Base-by-base conservation (phyloP, 1,140 invertebrate genomes). In the Pseudomyrmex concolor region DNA sequence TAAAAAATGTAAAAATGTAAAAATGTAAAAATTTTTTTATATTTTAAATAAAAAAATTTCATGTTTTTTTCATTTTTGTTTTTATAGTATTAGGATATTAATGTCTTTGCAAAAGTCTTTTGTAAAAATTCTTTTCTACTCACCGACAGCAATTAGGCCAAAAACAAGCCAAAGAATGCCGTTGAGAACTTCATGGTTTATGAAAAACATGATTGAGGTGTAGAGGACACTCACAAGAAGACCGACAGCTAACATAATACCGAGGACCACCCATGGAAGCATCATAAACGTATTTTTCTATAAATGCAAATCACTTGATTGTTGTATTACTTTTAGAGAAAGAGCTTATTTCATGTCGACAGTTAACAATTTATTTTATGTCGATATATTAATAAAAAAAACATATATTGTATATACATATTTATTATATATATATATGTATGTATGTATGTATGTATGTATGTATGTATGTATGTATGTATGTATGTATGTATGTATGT, bases 241-340 rank as follows among this genome's bases (percentile, higher is more conserved):
- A 7, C 96, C 96, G 74, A 97, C 95, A 0, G 96, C 96, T 48
- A 97, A 94, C 95, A 97, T 96, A 50, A 97, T 95, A 0, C 96
- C 97, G 25, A 97, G 93, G 34, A 97, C 95, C 15, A 98, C 96
- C 96, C 97, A 98, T 45, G 97, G 97, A 22, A 97, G 94, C 97
- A 97, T 97, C 84, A 97, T 92, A 92, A 96, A 97, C 82, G 96
- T 96, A 87, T 97, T 97, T 90, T 96, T 95, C 97, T 97, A 93
- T 7, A 95, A 95, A 81, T 84, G 62, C 81, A 89, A 90, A 68
- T 1, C 4, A 2, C 2, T 43, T 43, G 0, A 19, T 8, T 43
- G 43, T 51, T 1, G 15, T 22, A 13, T n/a, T 51, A 76, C 1
- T 48, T 13, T 54, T 64, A n/a, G 43, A 48, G 1, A 15, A 54